phyloP scores from a whole-genome alignment of 2,797 vertebrate genomes.

The Lutjanus campechanus region DNA sequence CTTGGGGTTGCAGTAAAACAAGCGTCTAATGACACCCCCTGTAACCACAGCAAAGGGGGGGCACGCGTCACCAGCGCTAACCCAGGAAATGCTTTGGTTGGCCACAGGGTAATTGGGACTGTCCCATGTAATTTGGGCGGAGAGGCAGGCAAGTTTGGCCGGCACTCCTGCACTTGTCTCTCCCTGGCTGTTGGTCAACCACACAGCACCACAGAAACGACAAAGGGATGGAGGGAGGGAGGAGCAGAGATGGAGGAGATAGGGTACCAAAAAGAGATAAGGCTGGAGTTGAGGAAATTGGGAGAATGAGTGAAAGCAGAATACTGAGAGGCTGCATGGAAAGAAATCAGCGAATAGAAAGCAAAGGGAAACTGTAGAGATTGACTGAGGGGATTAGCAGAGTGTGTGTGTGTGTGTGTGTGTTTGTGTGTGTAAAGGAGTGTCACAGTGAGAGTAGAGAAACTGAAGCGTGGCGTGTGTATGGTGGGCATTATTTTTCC shows the following conservation, averaged over 20 bases:
- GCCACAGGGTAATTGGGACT: conserved; percentile 90
- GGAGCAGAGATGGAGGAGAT: conserved; percentile 33
- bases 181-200: conserved; percentile 86
- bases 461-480: conserved; percentile 71
- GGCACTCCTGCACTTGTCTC: conserved; percentile 86
- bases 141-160: conserved; percentile 82
- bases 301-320: conserved; percentile 26
- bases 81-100: conserved; percentile 90
- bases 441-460: conserved; percentile 66
- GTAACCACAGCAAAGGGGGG: conserved; percentile 85
- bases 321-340: conserved; percentile 38
- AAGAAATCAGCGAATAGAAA: conserved; percentile 58
- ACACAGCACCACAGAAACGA: conserved; percentile 71
- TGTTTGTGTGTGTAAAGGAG: conserved; percentile 50
- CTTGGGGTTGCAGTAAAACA: conserved; percentile 87
- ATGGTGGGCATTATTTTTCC: conserved; percentile 81
- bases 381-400: conserved; percentile 44
- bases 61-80: conserved; percentile 83
- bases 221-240: conserved; percentile 47
- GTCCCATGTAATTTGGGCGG: conserved; percentile 89
- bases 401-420: conserved; percentile 45
- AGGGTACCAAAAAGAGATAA: conserved; percentile 45
- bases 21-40: conserved; percentile 87
- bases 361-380: conserved; percentile 52
- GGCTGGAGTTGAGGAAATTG: conserved; percentile 44